Conservation (phyloP, 1,140 invertebrate genomes). For the Drosophila repletoides region DNA sequence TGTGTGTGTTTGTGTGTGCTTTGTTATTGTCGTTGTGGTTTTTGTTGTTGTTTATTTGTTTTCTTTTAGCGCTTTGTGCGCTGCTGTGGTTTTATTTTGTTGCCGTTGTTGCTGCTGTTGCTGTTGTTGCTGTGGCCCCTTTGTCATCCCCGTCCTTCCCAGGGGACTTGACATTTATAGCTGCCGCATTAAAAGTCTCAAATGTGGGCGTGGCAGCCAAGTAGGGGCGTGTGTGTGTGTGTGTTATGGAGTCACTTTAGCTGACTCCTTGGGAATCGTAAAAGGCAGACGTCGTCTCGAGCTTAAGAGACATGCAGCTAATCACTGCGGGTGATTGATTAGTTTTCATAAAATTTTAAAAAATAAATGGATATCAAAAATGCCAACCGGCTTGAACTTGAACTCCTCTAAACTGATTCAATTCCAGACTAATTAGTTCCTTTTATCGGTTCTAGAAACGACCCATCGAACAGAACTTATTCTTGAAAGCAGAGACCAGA, state of each 20-base stretch:
- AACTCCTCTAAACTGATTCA: too few species aligned
- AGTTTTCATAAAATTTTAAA: not conserved
- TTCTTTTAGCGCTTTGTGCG: slow-evolving; percentile 41
- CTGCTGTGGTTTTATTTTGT: slow-evolving; percentile 55
- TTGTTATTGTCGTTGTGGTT: slow-evolving; percentile 17
- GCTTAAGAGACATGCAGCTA: slow-evolving; percentile 1
- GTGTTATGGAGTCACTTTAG: slow-evolving; percentile 40
- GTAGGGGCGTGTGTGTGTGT: not conserved
- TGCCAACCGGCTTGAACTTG: too few species aligned
- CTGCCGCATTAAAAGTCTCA: slow-evolving; percentile 38
- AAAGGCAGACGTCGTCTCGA: slow-evolving; percentile 3
- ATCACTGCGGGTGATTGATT: slow-evolving; percentile 27
- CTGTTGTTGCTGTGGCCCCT: slow-evolving; percentile 40
- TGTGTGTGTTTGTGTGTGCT: slow-evolving; percentile 36
- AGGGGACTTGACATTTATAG: slow-evolving; percentile 48
- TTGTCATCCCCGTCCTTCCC: slow-evolving; percentile 23
- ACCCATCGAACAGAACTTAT: too few species aligned
- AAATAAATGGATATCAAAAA: not conserved
- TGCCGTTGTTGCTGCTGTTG: too few species aligned
- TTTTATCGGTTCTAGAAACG: too few species aligned
- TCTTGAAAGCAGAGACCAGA: too few species aligned
- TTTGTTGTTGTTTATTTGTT: slow-evolving; percentile 43
- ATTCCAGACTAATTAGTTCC: too few species aligned
- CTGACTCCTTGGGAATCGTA: slow-evolving; percentile 16
- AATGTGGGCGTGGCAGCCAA: slow-evolving; percentile 5